These are phyloP conservation scores for Sciurus carolinensis DNA, from an alignment of 2,797 vertebrate species.

Conservation along the genomic window DNA sequence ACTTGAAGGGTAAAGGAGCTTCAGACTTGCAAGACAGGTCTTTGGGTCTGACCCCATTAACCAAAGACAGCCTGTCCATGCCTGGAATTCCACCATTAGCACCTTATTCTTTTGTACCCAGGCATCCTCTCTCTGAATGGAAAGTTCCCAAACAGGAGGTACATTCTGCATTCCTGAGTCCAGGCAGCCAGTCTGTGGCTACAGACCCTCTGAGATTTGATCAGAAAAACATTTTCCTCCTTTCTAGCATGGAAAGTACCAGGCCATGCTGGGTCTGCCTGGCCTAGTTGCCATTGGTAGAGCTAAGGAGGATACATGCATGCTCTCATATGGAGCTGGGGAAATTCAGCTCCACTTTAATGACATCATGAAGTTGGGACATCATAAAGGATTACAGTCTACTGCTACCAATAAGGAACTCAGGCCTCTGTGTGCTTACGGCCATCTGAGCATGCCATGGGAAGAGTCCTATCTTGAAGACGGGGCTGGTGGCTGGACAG, in stretches of 20 bases:
- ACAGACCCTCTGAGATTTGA: neutral
- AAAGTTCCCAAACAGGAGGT: neutral
- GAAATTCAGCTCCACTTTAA: neutral
- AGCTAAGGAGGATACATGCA: neutral
- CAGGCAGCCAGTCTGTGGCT: neutral
- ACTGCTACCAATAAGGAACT: neutral
- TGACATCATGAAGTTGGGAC: neutral
- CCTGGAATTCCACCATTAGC: neutral
- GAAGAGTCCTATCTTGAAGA: neutral
- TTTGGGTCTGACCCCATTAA: neutral
- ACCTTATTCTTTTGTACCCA: neutral
- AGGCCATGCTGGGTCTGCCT: neutral
- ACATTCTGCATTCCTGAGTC: neutral
- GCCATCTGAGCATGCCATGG: rapidly evolving
- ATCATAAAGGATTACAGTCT: neutral
- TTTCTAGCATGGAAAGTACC: neutral
- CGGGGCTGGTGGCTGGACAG: neutral
- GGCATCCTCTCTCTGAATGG: neutral
- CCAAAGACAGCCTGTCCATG: neutral
- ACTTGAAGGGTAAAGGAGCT: neutral
- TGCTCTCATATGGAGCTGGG: neutral
- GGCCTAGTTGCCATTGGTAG: neutral
- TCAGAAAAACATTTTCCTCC: neutral
- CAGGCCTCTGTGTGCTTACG: neutral
- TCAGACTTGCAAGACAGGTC: neutral